Evolutionary conservation across 2,113 vertebrate species (phyloP), one percentile per base, ranked within the genome.

Genomic region (Pituophis catenifer): DNA sequence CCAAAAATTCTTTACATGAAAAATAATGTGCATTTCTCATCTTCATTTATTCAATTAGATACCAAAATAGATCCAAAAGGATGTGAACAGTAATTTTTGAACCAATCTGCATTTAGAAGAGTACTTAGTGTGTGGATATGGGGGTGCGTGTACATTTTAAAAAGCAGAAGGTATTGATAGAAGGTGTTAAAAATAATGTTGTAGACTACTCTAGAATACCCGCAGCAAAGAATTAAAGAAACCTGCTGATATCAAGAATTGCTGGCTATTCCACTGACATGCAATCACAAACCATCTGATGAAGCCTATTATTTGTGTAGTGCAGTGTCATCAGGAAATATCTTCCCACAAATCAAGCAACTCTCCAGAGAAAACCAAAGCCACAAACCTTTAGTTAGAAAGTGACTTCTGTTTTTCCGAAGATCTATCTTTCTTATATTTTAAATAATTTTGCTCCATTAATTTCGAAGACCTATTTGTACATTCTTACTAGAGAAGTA

Each of bases 291-390:
- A 92, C 92, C 92, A 81, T 92, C 44, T 24, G 87, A 90, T 38
- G 75, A 96, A 97, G 93, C 92, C 96, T 96, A 91, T 94, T 93
- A 96, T 96, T 97, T 96, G 58, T 95, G 95, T 90, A 88, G 58
- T 95, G 95, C 94, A 86, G 90, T 96, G 87, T 95, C 95, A 95
- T 97, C 96, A 97, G 90, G 53, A 96, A 96, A 94, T 65, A 65
- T 93, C 58, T 92, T 86, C 54, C 87, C 89, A 95, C 86, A 92
- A 89, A 93, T 92, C 91, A 94, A 94, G 90, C 54, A 92, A 94
- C 26, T 95, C 91, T 95, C 12, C 88, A 48, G 89, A 95, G 57
- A 96, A 52, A 94, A 88, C 59, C 50, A 12, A 94, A 94, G 8
- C 48, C 62, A 91, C 87, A 90, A 59, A 88, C 9, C 89, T 57